Base-by-base conservation (phyloP, 2,113 vertebrate genomes). In the Chlamydotis undulata region DNA sequence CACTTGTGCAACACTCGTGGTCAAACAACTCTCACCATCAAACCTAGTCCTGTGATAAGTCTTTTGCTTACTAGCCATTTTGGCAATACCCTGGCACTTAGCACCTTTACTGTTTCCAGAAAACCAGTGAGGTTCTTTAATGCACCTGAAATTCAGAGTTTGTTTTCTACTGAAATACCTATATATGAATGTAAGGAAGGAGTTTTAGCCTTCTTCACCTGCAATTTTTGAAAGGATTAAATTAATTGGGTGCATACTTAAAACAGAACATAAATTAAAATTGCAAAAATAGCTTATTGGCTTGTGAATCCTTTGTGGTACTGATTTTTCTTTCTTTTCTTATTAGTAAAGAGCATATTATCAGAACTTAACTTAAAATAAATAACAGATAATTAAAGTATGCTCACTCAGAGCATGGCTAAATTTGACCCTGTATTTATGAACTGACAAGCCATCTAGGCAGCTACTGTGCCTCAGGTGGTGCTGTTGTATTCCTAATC, bases 401-500 rank as follows among this genome's bases (percentile, higher is more conserved):
- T 0, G 6, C 19, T 93, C 65, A 70, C 22, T 95, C 73, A 90
- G 22, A 96, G 35, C 9, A 83, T 94, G 73, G 52, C 35, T 93
- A 89, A 92, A 78, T 93, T 93, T 96, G 93, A 96, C 87, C 93
- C 92, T 92, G 22, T 94, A 86, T 96, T 94, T 96, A 83, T 77
- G 49, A 94, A 86, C 68, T 94, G 92, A 92, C 90, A 94, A 97
- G 64, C 60, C 90, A 93, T 95, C 71, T 87, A 93, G 80, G 88
- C 93, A 96, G 86, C 79, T 78, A 77, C 83, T 83, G 56, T 96
- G 94, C 93, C 96, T 96, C 96, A 93, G 92, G 94, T 96, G 94
- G 94, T 96, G 92, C 90, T 94, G 90, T 94, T 96, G 93, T 96
- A 95, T 94, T 96, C 94, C 86, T 96, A 97, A 96, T 94, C 94